These are phyloP conservation scores for Drosophila carrolli DNA, from an alignment of 1,140 invertebrate species.

Conservation along the genomic window DNA sequence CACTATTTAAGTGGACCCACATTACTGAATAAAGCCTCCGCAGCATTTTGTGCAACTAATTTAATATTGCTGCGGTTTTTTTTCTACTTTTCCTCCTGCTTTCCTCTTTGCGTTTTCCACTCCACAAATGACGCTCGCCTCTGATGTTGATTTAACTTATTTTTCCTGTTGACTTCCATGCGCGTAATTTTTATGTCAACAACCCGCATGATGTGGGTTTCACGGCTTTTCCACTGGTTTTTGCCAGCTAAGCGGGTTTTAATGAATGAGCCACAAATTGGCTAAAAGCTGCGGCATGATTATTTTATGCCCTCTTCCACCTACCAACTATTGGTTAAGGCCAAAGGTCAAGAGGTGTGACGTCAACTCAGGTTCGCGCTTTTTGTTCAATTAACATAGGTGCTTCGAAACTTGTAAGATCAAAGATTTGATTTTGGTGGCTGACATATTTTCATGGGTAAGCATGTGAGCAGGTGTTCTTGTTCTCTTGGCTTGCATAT, in stretches of 20 bases:
- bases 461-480: slow-evolving; percentile 23
- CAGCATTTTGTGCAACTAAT: slow-evolving; percentile 56
- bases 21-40: slow-evolving; percentile 23
- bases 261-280: slow-evolving; percentile 75
- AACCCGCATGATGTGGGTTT: slow-evolving; percentile 50
- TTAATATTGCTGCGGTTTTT: slow-evolving; percentile 37
- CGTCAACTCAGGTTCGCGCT: slow-evolving; percentile 3
- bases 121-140: slow-evolving; percentile 46
- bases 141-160: slow-evolving; percentile 77
- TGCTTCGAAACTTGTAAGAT: slow-evolving; percentile 15
- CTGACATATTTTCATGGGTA: neutral
- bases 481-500: slow-evolving; percentile 55
- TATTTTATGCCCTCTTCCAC: slow-evolving; percentile 21
- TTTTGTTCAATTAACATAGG: slow-evolving; percentile 11
- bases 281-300: slow-evolving; percentile 30
- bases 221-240: slow-evolving; percentile 23
- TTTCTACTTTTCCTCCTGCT: neutral
- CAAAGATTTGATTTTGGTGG: slow-evolving; percentile 16
- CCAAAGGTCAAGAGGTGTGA: slow-evolving; percentile 29
- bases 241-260: slow-evolving; percentile 77
- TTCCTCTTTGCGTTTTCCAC: slow-evolving; percentile 4
- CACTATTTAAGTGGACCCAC: slow-evolving; percentile 11
- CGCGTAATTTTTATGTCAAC: slow-evolving; percentile 80
- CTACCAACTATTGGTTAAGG: slow-evolving; percentile 11
- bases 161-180: slow-evolving; percentile 79